A percentile compares a stretch with the other conserved stretches of the same genome.
phyloP scores from a whole-genome alignment of 2,888 invertebrate genomes.

The Molorchus minor region DNA sequence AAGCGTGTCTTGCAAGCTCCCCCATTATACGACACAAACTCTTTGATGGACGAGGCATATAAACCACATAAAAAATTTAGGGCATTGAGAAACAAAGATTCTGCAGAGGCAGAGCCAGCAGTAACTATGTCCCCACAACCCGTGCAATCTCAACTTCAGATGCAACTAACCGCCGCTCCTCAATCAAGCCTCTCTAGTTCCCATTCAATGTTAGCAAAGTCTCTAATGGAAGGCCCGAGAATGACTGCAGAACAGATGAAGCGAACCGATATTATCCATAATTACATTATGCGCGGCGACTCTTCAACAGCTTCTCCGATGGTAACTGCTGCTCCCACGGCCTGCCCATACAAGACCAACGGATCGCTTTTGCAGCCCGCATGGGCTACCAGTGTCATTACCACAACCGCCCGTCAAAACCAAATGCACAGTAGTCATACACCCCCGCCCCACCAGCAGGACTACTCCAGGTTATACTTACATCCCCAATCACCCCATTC shows the following conservation, averaged over 20 bases:
- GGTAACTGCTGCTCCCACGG: slow-evolving; percentile 65
- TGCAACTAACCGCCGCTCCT: slow-evolving; percentile 53
- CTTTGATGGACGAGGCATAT: slow-evolving; percentile 93
- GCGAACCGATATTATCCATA: slow-evolving; percentile 91
- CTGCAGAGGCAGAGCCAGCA: slow-evolving; percentile 80
- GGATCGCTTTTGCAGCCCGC: slow-evolving; percentile 58
- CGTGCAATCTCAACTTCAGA: slow-evolving; percentile 52
- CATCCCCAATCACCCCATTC: slow-evolving; percentile 62
- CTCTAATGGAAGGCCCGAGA: slow-evolving; percentile 90
- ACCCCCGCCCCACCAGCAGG: slow-evolving; percentile 61
- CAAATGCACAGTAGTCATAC: slow-evolving; percentile 58
- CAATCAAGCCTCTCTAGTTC: slow-evolving; percentile 80
- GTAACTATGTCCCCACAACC: slow-evolving; percentile 55
- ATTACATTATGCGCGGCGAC: slow-evolving; percentile 84
- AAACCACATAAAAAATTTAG: slow-evolving; percentile 96
- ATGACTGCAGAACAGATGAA: slow-evolving; percentile 94
- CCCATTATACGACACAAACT: slow-evolving; percentile 88
- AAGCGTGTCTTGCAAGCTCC: slow-evolving; percentile 93
- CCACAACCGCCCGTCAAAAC: slow-evolving; percentile 66
- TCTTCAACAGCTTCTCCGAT: slow-evolving; percentile 63
- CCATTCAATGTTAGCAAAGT: slow-evolving; percentile 89
- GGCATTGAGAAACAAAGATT: slow-evolving; percentile 79
- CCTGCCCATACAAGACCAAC: slow-evolving; percentile 58
- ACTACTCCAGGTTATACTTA: slow-evolving; percentile 61
- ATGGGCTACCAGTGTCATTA: slow-evolving; percentile 70